Conservation (phyloP, 2,888 invertebrate genomes). For the Papilio elwesi region DNA sequence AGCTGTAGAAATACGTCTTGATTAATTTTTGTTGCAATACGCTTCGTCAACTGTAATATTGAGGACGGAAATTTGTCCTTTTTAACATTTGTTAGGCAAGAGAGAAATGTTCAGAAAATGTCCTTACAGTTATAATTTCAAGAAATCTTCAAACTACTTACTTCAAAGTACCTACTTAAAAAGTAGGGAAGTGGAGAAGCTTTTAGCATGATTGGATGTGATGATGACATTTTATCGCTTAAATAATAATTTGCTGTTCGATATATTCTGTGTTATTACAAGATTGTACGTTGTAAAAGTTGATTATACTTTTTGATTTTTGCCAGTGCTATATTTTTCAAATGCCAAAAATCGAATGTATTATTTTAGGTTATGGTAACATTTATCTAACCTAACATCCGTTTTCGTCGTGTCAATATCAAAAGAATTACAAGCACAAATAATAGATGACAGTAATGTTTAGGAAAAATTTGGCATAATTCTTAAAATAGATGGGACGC, state of each 20-base stretch:
- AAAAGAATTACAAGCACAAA: slow-evolving; percentile 27
- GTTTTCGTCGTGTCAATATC: background rate
- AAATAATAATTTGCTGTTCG: slow-evolving; percentile 27
- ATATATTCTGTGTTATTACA: slow-evolving; percentile 10
- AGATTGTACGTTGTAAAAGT: background rate
- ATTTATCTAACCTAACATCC: background rate
- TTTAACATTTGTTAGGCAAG: slow-evolving; percentile 56
- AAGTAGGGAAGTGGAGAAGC: slow-evolving; percentile 70
- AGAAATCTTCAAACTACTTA: slow-evolving; percentile 76
- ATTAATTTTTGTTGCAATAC: slow-evolving; percentile 55
- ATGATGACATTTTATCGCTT: slow-evolving; percentile 47
- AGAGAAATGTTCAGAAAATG: slow-evolving; percentile 71
- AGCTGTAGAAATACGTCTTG: slow-evolving; percentile 53
- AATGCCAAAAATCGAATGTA: background rate
- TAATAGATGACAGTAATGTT: slow-evolving; percentile 1
- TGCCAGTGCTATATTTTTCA: background rate
- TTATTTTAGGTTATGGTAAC: background rate
- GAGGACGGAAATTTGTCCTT: slow-evolving; percentile 77
- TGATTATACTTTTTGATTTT: background rate
- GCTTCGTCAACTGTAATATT: slow-evolving; percentile 59
- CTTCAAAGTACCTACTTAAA: slow-evolving; percentile 68
- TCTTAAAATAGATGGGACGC: slow-evolving; percentile 31
- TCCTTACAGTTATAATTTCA: slow-evolving; percentile 77
- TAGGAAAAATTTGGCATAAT: slow-evolving; percentile 36
- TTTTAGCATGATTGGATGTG: slow-evolving; percentile 75